Evolutionary conservation across 2,113 vertebrate genomes (phyloP).

Genomic region (Sterna hirundo): DNA sequence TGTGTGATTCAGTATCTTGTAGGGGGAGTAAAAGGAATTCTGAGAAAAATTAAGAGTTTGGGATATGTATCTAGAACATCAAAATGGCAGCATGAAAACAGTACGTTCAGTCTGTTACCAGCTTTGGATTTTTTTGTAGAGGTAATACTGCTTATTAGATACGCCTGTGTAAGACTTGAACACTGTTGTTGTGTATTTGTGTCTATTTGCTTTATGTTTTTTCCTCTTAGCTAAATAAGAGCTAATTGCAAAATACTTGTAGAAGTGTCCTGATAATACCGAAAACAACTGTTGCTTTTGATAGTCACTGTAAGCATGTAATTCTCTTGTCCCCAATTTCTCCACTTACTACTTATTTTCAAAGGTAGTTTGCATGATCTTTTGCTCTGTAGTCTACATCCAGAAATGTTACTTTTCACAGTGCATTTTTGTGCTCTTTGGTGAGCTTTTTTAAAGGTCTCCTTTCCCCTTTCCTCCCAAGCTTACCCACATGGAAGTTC

Average conservation of each 20-base stretch:
- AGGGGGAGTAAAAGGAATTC: neutral
- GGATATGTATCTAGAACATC: neutral
- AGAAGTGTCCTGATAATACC: neutral
- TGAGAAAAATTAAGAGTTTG: neutral
- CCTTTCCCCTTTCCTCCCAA: neutral
- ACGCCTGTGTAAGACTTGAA: neutral
- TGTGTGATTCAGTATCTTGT: neutral
- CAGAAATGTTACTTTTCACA: neutral
- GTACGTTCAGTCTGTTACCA: neutral
- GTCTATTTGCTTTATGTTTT: neutral
- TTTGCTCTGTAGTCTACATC: neutral
- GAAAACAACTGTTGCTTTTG: neutral
- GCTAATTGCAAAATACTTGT: neutral
- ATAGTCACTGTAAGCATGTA: neutral
- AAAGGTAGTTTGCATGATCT: neutral
- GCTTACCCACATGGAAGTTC: neutral
- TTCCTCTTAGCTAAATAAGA: neutral
- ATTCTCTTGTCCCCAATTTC: neutral
- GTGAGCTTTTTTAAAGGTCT: constrained; percentile 16
- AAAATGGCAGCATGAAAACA: neutral
- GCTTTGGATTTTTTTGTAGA: neutral
- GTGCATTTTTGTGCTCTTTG: neutral
- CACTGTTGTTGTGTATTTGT: neutral
- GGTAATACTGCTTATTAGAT: neutral
- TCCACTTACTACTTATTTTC: neutral